Percentiles rank a stretch among this genome's conserved stretches.
These are phyloP conservation scores for Aleiodes alternator DNA, from an alignment of 2,888 invertebrate genomes.

Conservation along the genomic window DNA sequence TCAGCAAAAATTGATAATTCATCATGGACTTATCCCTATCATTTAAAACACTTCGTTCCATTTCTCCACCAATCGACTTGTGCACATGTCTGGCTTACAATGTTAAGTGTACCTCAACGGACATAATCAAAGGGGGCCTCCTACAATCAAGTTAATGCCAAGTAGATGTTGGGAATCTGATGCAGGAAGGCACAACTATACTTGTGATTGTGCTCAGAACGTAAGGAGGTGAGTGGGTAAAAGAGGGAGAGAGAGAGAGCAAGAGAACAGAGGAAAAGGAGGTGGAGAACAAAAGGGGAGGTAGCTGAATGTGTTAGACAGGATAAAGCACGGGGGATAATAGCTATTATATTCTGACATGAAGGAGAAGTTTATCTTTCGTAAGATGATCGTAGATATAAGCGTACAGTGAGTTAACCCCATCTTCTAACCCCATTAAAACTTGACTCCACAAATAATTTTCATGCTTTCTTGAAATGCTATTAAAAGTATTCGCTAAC, in stretches of 20 bases:
- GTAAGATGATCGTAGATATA: slow-evolving; percentile 36
- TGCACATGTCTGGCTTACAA: too few species aligned
- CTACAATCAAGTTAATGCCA: slow-evolving; percentile 18
- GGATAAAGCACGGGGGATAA: slow-evolving; percentile 33
- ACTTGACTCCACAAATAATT: slow-evolving; percentile 32
- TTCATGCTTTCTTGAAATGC: background rate
- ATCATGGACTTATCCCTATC: too few species aligned
- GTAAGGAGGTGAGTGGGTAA: too few species aligned
- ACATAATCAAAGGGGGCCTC: slow-evolving; percentile 12
- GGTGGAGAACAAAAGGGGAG: too few species aligned
- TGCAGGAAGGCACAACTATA: slow-evolving; percentile 16
- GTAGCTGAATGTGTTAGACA: slow-evolving; percentile 28
- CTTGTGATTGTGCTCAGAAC: slow-evolving; percentile 25
- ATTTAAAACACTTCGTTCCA: too few species aligned
- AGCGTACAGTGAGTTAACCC: slow-evolving; percentile 21
- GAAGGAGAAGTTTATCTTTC: slow-evolving; percentile 36
- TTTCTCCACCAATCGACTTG: too few species aligned
- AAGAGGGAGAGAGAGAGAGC: background rate
- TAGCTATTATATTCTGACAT: slow-evolving; percentile 36
- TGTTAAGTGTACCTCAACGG: background rate
- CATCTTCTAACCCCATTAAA: slow-evolving; percentile 29
- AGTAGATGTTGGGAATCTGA: slow-evolving; percentile 11
- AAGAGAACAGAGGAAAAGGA: background rate
- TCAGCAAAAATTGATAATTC: too few species aligned
- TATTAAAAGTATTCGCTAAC: slow-evolving; percentile 3